Evolutionary conservation across 23 tunicate genomes (phyloP).

Genomic region (Corella eumyota): DNA sequence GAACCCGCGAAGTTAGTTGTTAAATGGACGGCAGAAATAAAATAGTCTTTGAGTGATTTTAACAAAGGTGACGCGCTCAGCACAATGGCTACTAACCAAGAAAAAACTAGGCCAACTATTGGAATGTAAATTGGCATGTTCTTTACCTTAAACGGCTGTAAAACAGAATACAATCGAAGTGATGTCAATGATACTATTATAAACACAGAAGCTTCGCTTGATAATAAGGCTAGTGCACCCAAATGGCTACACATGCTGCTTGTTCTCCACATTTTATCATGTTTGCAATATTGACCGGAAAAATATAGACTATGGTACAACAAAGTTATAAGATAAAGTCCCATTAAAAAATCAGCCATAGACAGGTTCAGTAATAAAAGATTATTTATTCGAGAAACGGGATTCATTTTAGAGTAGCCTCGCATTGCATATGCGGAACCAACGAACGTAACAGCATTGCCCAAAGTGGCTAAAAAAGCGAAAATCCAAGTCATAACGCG

Average conservation of each 20-base stretch:
- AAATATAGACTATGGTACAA: slow-evolving; percentile 12
- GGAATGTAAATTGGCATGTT: slow-evolving; percentile 15
- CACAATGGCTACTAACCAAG: slow-evolving; percentile 35
- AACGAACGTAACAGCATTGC: slow-evolving; percentile 15
- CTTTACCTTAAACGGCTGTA: slow-evolving; percentile 48
- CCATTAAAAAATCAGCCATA: slow-evolving; percentile 58
- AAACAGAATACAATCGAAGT: slow-evolving; percentile 43
- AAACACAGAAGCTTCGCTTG: slow-evolving; percentile 65
- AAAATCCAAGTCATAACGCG: slow-evolving; percentile 38
- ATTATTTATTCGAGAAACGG: slow-evolving; percentile 24
- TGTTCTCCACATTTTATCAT: slow-evolving; percentile 48
- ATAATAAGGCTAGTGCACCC: slow-evolving; percentile 42
- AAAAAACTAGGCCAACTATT: slow-evolving; percentile 8
- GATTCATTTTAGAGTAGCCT: neutral
- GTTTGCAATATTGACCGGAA: slow-evolving; percentile 46
- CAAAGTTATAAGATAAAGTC: slow-evolving; percentile 33
- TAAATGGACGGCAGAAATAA: slow-evolving; percentile 39
- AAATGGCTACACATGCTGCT: slow-evolving; percentile 40
- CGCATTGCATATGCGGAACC: slow-evolving; percentile 10
- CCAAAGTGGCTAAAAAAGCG: slow-evolving; percentile 17
- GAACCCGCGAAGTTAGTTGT: too few relatives aligned
- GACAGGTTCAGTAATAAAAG: slow-evolving; percentile 51
- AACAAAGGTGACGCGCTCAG: slow-evolving; percentile 19
- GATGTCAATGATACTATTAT: slow-evolving; percentile 52
- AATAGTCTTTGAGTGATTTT: slow-evolving; percentile 9